phyloP scores from a whole-genome alignment of 2,113 vertebrate genomes.

The Brienomyrus longianalis region DNA sequence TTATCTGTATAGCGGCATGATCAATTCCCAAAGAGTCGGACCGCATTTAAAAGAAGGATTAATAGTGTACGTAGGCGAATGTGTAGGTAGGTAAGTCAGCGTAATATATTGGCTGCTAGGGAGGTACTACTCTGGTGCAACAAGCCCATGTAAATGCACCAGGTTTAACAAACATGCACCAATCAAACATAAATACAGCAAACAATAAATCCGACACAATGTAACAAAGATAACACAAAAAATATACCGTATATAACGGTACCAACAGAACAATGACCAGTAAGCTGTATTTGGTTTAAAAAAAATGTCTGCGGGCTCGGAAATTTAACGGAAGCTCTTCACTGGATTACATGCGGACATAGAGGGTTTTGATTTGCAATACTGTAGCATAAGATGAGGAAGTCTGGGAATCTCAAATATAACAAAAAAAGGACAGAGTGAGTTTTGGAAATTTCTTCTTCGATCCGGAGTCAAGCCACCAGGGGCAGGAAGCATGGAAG shows the following conservation, averaged over 20 bases:
- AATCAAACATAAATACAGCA: neutral
- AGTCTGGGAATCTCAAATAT: neutral
- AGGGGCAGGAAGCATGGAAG: neutral
- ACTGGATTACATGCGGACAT: neutral
- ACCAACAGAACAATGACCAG: neutral
- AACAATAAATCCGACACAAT: neutral
- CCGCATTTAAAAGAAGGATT: neutral
- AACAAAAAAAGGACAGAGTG: neutral
- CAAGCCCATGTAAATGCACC: neutral
- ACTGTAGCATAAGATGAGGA: neutral
- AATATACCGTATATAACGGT: neutral
- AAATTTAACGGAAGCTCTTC: neutral
- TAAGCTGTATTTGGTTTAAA: neutral
- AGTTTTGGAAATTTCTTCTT: neutral
- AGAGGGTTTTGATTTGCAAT: neutral
- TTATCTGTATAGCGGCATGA: constrained; percentile 37
- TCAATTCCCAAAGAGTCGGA: neutral
- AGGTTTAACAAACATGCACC: neutral
- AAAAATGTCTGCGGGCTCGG: neutral
- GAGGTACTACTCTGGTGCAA: neutral
- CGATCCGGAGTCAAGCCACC: neutral
- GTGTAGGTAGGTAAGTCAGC: neutral
- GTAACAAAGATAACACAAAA: neutral
- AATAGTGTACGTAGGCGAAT: neutral
- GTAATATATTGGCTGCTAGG: neutral